Conservation (phyloP, 2,888 invertebrate species). For the Cantharis rustica region DNA sequence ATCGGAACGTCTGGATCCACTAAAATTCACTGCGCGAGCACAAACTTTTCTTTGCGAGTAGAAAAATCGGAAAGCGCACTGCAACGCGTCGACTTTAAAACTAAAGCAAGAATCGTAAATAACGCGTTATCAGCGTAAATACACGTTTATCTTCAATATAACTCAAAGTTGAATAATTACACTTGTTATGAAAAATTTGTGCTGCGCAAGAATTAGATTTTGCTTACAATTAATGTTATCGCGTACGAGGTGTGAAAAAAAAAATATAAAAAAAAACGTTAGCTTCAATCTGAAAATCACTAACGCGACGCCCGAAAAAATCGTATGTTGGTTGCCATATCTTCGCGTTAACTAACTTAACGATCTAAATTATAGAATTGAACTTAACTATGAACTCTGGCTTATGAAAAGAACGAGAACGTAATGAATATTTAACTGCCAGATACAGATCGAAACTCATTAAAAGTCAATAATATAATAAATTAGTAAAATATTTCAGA, state of each 20-base stretch:
- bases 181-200: constrained; percentile 6
- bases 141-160: constrained; percentile 8
- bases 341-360: constrained; percentile 25
- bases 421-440: constrained; percentile 18
- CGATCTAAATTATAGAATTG: constrained; percentile 29
- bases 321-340: constrained; percentile 18
- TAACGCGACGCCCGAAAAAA: constrained; percentile 1
- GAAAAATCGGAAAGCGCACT: not conserved
- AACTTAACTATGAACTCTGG: constrained; percentile 26
- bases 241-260: not conserved
- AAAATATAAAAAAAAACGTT: not conserved
- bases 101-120: constrained; percentile 7
- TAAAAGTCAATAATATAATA: not conserved
- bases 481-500: not conserved
- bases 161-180: constrained; percentile 8
- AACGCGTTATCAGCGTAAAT: constrained; percentile 18
- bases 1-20: not conserved
- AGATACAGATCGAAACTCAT: constrained; percentile 2
- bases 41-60: not conserved
- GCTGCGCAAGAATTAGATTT: not conserved
- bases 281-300: not conserved
- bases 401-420: constrained; percentile 7
- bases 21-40: not conserved
- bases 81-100: not conserved
- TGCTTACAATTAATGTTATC: not conserved